Evolutionary conservation across 2,113 vertebrate species (phyloP).

Genomic region (Butorides virescens): DNA sequence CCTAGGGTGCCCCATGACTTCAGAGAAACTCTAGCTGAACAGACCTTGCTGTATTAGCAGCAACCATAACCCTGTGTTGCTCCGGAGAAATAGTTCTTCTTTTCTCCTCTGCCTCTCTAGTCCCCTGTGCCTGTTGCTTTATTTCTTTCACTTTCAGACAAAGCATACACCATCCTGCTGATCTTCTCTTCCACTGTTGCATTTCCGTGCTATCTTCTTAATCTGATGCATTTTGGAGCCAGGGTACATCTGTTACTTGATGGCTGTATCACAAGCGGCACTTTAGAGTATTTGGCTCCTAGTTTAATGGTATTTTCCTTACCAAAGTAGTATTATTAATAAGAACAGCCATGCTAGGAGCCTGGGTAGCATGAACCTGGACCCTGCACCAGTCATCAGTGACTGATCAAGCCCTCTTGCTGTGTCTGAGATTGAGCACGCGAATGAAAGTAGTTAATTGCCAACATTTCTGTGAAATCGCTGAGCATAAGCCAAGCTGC

Average conservation of each 20-base stretch:
- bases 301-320: background rate
- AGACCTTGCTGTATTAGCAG: background rate
- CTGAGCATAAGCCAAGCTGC: background rate
- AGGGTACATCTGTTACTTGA: background rate
- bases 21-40: background rate
- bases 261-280: background rate
- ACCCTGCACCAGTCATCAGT: background rate
- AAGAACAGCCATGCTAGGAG: background rate
- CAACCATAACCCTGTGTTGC: background rate
- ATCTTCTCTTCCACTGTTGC: background rate
- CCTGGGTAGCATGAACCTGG: background rate
- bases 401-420: background rate
- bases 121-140: background rate
- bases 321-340: background rate
- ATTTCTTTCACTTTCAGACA: background rate
- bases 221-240: background rate
- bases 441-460: background rate
- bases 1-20: background rate
- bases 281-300: background rate
- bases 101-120: background rate
- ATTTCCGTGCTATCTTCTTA: background rate
- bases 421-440: background rate
- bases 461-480: background rate
- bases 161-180: background rate
- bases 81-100: background rate